phyloP scores from a whole-genome alignment of 2,888 invertebrate genomes.

The Trachelus troglodyta region DNA sequence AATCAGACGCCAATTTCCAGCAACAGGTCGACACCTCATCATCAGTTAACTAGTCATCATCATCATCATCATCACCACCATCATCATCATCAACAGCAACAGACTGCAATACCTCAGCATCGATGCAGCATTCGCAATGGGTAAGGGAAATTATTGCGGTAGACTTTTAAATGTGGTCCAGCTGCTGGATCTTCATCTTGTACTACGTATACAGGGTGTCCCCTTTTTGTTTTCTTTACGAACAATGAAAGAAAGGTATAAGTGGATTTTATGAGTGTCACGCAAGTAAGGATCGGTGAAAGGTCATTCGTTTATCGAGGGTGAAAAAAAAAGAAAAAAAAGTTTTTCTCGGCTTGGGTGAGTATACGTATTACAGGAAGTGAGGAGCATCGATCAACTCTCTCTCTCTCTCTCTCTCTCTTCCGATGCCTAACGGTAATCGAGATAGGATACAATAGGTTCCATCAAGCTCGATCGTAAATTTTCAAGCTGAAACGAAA shows the following conservation, averaged over 20 bases:
- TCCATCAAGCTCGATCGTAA: background rate
- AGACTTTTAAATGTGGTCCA: background rate
- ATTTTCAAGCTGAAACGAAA: background rate
- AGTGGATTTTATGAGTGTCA: background rate
- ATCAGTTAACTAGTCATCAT: constrained; percentile 23
- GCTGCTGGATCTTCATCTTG: background rate
- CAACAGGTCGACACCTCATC: constrained; percentile 37
- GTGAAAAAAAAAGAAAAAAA: no score
- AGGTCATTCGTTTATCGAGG: background rate
- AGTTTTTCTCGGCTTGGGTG: background rate
- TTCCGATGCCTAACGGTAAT: background rate
- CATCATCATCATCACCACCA: constrained; percentile 36
- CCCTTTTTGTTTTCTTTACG: background rate
- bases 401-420: background rate
- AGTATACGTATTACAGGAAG: background rate
- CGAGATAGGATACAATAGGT: background rate
- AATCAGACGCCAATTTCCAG: constrained; percentile 31
- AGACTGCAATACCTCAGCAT: constrained; percentile 39
- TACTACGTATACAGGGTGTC: background rate
- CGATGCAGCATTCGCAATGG: constrained; percentile 49
- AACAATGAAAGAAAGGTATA: background rate
- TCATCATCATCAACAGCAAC: constrained; percentile 30
- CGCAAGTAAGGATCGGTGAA: background rate
- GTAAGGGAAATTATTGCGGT: constrained; percentile 33
- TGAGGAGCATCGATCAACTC: background rate